A percentile compares a stretch with the other conserved stretches of the same genome.
Evolutionary conservation across 1,140 invertebrate species (phyloP).

Genomic region (Trachymyrmex cornetzi): DNA sequence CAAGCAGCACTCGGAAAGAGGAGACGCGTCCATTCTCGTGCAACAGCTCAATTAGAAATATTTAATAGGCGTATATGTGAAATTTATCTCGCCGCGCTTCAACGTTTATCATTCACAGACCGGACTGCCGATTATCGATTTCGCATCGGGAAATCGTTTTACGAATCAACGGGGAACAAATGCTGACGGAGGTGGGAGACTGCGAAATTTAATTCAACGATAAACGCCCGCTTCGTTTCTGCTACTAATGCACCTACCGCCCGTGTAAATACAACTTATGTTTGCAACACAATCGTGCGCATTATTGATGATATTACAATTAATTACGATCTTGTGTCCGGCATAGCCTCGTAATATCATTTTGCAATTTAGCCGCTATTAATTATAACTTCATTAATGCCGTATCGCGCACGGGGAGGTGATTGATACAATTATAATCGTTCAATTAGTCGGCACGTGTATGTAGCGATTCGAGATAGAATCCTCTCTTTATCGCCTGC

Average conservation of each 20-base stretch:
- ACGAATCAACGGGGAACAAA: constrained; percentile 30
- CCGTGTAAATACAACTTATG: constrained; percentile 64
- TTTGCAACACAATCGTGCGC: constrained; percentile 49
- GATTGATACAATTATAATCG: constrained; percentile 65
- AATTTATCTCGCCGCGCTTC: constrained; percentile 42
- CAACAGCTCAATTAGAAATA: constrained; percentile 63
- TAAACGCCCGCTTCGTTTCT: constrained; percentile 50
- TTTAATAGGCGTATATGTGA: constrained; percentile 52
- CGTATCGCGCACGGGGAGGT: constrained; percentile 39
- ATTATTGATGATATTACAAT: constrained; percentile 65
- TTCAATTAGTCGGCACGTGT: constrained; percentile 40
- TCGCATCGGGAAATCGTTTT: constrained; percentile 36
- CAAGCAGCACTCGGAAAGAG: constrained; percentile 43
- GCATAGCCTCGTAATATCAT: constrained; percentile 53
- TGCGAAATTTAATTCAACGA: constrained; percentile 52
- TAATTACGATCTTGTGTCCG: constrained; percentile 59
- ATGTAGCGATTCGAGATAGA: background rate
- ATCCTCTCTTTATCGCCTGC: constrained; percentile 24
- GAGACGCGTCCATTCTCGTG: constrained; percentile 33
- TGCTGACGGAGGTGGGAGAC: constrained; percentile 1
- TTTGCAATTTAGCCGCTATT: constrained; percentile 63
- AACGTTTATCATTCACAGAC: background rate
- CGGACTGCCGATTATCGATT: constrained; percentile 44
- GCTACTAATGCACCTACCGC: constrained; percentile 38
- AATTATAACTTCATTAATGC: constrained; percentile 66